Conservation (phyloP, 2,113 vertebrate species). For the Indicator indicator region DNA sequence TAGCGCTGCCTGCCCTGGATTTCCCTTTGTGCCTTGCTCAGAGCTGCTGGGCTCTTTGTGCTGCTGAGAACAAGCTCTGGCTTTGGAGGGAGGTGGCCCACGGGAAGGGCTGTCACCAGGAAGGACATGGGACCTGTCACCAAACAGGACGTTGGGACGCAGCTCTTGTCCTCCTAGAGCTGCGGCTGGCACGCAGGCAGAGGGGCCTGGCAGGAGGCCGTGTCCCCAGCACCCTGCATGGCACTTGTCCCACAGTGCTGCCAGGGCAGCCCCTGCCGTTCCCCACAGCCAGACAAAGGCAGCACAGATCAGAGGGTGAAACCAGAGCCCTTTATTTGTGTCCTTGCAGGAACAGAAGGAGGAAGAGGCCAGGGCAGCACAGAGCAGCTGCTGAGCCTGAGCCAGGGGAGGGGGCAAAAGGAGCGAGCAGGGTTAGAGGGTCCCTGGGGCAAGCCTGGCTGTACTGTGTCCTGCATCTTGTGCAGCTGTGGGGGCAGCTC, state of each 20-base stretch:
- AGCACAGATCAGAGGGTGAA: constrained; percentile 33
- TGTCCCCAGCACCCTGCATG: background rate
- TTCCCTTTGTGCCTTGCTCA: background rate
- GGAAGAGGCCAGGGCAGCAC: background rate
- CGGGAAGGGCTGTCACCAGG: background rate
- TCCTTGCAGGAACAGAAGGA: background rate
- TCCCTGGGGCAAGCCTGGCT: background rate
- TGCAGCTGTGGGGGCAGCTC: fast-evolving
- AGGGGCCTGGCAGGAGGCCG: background rate
- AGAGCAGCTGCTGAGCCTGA: background rate
- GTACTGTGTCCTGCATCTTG: background rate
- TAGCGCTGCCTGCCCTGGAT: background rate
- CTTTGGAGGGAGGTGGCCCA: background rate
- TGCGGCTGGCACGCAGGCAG: background rate
- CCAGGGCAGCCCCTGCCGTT: background rate
- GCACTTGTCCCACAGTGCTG: background rate
- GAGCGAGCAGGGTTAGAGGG: background rate
- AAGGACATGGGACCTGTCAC: background rate
- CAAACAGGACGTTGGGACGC: background rate
- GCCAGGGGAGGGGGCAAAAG: background rate
- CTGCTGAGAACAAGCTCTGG: background rate
- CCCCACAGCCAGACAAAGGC: background rate
- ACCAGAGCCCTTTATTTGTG: constrained; percentile 65
- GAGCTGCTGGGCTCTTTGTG: background rate
- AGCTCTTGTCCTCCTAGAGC: no score